Base-by-base conservation (phyloP, 2,888 invertebrate species). In the Dichetophora obliterata region DNA sequence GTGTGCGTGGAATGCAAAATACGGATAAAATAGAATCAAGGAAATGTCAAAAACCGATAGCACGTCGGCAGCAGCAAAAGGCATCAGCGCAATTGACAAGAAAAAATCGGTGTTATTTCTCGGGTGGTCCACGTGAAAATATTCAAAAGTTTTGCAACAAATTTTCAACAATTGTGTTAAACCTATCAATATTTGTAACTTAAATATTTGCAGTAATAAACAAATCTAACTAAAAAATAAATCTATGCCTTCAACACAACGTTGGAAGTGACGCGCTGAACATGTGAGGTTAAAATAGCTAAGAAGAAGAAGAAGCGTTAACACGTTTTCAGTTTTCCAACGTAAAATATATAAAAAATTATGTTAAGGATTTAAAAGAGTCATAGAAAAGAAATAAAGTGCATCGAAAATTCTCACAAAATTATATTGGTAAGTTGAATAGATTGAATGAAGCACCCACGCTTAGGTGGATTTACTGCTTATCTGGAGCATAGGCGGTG, bases 241-340 rank as follows among this genome's bases (percentile, higher is more conserved):
- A 54, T 66, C 77, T 71, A 3, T 8, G n/a, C 16, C 24, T 69
- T 68, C 43, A 6, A 14, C n/a, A 52, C 16, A 54, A 3, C 37
- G 68, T 59, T 73, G 54, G 61, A 65, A 69, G 59, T 48, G 82
- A 81, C 83, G 82, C 83, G 85, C 84, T 84, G 82, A 85, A 83
- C 85, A 87, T 87, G 88, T 87, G 87, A 87, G 87, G 87, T 87
- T 88, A 87, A 85, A 86, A 78, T 82, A 83, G 82, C 82, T 81
- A 82, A 80, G 54, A 16, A 48, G 65, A 71, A 75, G 78, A 81
- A 82, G 75, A 81, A 78, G 50, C 69, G 65, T 57, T 79, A 79
- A 79, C 79, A 80, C 79, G 80, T 79, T 79, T 80, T 79, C 69
- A 75, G 59, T 75, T 78, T 70, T 57, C 9, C 37, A 59, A 59